Evolutionary conservation across 2,113 vertebrate species (phyloP).

Genomic region (Dicerorhinus sumatrensis): DNA sequence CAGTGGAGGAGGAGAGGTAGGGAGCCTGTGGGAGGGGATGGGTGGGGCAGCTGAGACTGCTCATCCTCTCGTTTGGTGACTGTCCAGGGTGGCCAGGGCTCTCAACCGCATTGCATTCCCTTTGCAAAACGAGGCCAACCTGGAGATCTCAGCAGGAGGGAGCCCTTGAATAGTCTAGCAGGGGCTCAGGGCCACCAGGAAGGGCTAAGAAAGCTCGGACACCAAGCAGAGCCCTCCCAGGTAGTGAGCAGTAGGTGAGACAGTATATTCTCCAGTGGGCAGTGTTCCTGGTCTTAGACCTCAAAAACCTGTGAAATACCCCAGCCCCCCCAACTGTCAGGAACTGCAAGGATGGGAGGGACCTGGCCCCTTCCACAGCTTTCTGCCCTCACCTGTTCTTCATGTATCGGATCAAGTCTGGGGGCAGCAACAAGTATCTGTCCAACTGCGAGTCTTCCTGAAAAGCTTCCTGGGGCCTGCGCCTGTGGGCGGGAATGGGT

Average conservation of each 20-base stretch:
- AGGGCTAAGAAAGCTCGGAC: background rate
- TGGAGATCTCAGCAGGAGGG: background rate
- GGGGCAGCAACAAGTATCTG: conserved; percentile 87
- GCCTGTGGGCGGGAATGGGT: conserved; percentile 33
- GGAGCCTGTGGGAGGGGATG: too few species aligned
- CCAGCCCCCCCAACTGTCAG: background rate
- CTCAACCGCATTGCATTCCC: rapidly evolving
- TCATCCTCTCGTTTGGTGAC: background rate
- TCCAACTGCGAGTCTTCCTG: conserved; percentile 77
- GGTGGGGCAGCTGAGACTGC: background rate
- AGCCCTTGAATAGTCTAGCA: background rate
- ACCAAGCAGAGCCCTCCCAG: conserved; percentile 72
- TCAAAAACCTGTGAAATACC: conserved; percentile 84
- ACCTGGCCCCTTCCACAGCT: background rate
- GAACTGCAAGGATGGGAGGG: background rate
- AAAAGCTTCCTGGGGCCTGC: conserved; percentile 82
- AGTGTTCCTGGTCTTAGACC: conserved; percentile 74
- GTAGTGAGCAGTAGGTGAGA: conserved; percentile 89
- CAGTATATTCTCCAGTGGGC: conserved; percentile 82
- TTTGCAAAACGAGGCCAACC: background rate
- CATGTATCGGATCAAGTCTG: conserved; percentile 88
- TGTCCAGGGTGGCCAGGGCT: background rate
- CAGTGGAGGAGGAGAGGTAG: too few species aligned
- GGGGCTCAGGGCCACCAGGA: background rate
- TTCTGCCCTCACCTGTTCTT: conserved; percentile 87